Percentiles rank a stretch among this genome's conserved stretches.
phyloP scores from a whole-genome alignment of 2,888 invertebrate genomes.

The Pandemis cinnamomeana region DNA sequence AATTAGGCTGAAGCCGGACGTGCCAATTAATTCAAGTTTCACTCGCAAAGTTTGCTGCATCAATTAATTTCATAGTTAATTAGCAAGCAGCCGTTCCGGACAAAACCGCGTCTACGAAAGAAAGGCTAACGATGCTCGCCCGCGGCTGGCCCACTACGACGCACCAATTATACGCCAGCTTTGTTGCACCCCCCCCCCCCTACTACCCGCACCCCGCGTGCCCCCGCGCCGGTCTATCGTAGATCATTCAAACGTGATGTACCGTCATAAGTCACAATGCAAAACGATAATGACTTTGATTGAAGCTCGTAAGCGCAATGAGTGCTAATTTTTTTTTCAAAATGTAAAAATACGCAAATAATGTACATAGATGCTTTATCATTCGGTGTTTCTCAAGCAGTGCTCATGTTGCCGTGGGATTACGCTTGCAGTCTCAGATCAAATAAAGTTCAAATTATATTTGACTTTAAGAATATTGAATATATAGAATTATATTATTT shows the following conservation, averaged over 20 bases:
- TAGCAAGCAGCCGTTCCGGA: slow-evolving; percentile 74
- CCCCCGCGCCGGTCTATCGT: slow-evolving; percentile 53
- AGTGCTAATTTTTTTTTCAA: neutral
- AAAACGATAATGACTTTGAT: slow-evolving; percentile 24
- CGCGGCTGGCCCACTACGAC: slow-evolving; percentile 69
- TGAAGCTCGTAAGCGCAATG: neutral
- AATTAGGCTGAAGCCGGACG: slow-evolving; percentile 84
- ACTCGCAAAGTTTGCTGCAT: slow-evolving; percentile 84
- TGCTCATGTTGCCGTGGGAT: too few relatives aligned
- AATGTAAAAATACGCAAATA: neutral
- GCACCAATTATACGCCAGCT: slow-evolving; percentile 75
- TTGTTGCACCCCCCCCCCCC: slow-evolving; percentile 65
- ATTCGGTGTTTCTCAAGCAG: too few relatives aligned
- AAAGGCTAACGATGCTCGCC: slow-evolving; percentile 81
- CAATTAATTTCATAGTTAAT: slow-evolving; percentile 85
- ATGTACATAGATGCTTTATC: neutral
- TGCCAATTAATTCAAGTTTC: slow-evolving; percentile 85
- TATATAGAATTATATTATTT: too few relatives aligned
- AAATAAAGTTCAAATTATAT: too few relatives aligned
- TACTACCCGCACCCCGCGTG: slow-evolving; percentile 38
- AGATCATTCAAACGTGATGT: slow-evolving; percentile 58
- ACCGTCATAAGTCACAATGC: slow-evolving; percentile 46
- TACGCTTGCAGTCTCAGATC: too few relatives aligned
- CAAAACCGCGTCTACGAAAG: slow-evolving; percentile 80
- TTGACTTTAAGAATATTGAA: too few relatives aligned